These are phyloP conservation scores for Trichosurus vulpecula DNA, from an alignment of 2,797 vertebrate genomes.

Conservation along the genomic window DNA sequence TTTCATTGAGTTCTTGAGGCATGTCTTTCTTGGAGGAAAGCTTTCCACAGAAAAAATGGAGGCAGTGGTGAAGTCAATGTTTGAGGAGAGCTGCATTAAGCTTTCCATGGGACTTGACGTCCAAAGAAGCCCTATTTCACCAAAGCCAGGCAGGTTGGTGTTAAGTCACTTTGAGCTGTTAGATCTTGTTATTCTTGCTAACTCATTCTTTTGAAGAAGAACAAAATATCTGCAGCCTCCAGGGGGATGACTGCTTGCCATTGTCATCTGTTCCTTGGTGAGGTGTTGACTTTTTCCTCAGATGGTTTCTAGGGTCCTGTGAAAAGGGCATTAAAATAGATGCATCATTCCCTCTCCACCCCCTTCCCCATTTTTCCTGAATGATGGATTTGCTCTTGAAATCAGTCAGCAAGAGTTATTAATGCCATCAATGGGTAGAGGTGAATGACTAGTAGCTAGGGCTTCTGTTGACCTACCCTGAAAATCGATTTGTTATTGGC, in stretches of 20 bases:
- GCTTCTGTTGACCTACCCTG: not conserved
- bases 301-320: not conserved
- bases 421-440: not conserved
- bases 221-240: not conserved
- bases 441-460: not conserved
- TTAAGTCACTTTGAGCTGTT: not conserved
- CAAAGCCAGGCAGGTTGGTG: not conserved
- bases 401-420: constrained; percentile 14
- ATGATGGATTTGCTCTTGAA: not conserved
- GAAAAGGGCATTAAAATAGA: not conserved
- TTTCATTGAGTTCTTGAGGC: not conserved
- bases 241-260: not conserved
- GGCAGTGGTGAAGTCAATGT: not conserved
- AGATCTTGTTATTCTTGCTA: not conserved
- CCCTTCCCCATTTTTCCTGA: not conserved
- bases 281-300: not conserved
- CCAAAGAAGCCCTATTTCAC: not conserved
- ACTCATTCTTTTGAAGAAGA: not conserved
- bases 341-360: not conserved
- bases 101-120: not conserved
- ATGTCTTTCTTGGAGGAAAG: constrained; percentile 14
- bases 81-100: not conserved
- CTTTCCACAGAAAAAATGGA: not conserved
- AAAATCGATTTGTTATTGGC: not conserved
- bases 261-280: not conserved